A percentile compares a stretch with the other conserved stretches of the same genome.
phyloP scores from a whole-genome alignment of 2,797 vertebrate genomes.

The Gambelia wislizenii region DNA sequence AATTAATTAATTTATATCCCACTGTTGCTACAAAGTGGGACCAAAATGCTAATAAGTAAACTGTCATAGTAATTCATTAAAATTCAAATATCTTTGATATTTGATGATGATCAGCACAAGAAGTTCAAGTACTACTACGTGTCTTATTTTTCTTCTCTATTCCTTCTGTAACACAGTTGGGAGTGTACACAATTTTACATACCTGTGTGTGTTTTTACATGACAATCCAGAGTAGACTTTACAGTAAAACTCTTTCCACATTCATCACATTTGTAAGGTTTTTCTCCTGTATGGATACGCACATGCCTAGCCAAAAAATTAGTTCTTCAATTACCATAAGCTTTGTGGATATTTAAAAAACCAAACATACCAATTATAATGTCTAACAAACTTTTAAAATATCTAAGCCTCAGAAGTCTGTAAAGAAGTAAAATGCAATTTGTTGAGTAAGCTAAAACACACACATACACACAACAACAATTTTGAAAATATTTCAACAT shows the following conservation, averaged over 20 bases:
- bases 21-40: no score
- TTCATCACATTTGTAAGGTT: constrained; percentile 95
- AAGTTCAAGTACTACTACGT: neutral
- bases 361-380: neutral
- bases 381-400: constrained; percentile 28
- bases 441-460: neutral
- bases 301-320: constrained; percentile 85
- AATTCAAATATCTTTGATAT: neutral
- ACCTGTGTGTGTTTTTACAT: constrained; percentile 98
- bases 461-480: neutral
- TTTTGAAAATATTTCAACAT: neutral
- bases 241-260: constrained; percentile 98
- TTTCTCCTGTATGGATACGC: constrained; percentile 97
- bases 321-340: constrained; percentile 19
- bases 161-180: neutral
- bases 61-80: neutral
- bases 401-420: neutral
- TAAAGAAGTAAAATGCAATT: neutral
- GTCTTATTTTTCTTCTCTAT: neutral
- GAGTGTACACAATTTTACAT: constrained; percentile 48
- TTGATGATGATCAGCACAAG: neutral
- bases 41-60: neutral
- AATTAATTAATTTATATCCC: neutral
- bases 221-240: constrained; percentile 97
- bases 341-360: neutral